Percentiles rank a stretch among this genome's conserved stretches.
Evolutionary conservation across 2,888 invertebrate genomes (phyloP).

Genomic region (Apamea sordens): DNA sequence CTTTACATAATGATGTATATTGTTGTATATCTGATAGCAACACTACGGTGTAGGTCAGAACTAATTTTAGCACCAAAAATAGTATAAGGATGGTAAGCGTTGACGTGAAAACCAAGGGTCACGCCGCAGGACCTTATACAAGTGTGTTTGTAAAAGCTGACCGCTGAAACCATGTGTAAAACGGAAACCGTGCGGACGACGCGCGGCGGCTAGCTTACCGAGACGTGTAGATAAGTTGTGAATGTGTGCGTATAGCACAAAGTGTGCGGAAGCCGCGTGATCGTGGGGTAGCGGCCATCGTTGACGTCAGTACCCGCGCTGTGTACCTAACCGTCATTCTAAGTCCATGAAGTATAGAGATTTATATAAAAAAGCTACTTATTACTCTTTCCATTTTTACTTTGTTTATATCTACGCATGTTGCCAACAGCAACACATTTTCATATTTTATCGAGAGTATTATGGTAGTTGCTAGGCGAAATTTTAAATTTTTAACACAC

Average conservation of each 20-base stretch:
- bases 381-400: conserved; percentile 1
- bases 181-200: conserved; percentile 62
- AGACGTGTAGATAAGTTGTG: conserved; percentile 44
- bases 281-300: conserved; percentile 58
- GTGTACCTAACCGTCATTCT: conserved; percentile 54
- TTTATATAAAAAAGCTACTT: conserved; percentile 4
- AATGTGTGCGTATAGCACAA: conserved; percentile 39
- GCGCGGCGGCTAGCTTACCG: conserved; percentile 43
- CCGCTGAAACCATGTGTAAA: conserved; percentile 69
- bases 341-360: conserved; percentile 12
- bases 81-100: conserved; percentile 31
- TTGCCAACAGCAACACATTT: conserved; percentile 16
- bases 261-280: conserved; percentile 75
- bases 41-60: conserved; percentile 3
- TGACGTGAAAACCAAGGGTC: conserved; percentile 49
- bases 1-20: background rate
- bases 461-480: background rate
- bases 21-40: background rate
- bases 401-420: conserved; percentile 9
- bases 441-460: background rate
- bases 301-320: conserved; percentile 72
- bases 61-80: conserved; percentile 18
- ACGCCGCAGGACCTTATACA: conserved; percentile 43
- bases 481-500: background rate
- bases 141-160: conserved; percentile 60